These are phyloP conservation scores for Halisarca cf. caerulea DNA, from an alignment of 37 sponge, comb jelly and placozoan genomes.

Conservation along the genomic window DNA sequence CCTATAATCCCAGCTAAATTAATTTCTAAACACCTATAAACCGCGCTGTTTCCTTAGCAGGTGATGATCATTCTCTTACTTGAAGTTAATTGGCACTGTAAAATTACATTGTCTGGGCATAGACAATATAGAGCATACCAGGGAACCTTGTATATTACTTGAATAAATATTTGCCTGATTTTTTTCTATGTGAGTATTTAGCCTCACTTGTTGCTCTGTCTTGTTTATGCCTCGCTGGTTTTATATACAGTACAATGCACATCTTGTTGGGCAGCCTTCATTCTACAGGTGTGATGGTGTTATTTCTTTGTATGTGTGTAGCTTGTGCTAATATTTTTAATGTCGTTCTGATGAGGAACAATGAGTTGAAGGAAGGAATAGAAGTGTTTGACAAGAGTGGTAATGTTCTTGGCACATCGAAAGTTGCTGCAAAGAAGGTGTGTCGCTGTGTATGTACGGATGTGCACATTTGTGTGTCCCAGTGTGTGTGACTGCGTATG, in stretches of 20 bases:
- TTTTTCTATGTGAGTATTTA: not conserved
- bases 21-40: too few relatives aligned
- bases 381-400: conserved; percentile 70
- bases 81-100: too few relatives aligned
- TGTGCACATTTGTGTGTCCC: not conserved
- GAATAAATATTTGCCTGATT: not conserved
- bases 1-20: too few relatives aligned
- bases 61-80: too few relatives aligned
- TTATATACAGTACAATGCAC: not conserved
- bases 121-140: too few relatives aligned
- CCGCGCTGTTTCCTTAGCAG: too few relatives aligned
- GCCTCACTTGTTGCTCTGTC: too few relatives aligned
- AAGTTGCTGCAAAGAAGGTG: conserved; percentile 67
- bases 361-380: conserved; percentile 83
- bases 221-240: not conserved
- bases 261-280: not conserved
- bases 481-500: conserved; percentile 4
- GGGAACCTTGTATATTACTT: too few relatives aligned
- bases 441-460: not conserved
- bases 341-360: conserved; percentile 78
- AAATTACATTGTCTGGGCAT: too few relatives aligned
- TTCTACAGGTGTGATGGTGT: too few relatives aligned
- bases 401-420: conserved; percentile 67
- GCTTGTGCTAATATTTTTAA: conserved; percentile 77
- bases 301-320: not conserved